phyloP scores from a whole-genome alignment of 2,797 vertebrate genomes.

The Tokudaia muenninki region DNA sequence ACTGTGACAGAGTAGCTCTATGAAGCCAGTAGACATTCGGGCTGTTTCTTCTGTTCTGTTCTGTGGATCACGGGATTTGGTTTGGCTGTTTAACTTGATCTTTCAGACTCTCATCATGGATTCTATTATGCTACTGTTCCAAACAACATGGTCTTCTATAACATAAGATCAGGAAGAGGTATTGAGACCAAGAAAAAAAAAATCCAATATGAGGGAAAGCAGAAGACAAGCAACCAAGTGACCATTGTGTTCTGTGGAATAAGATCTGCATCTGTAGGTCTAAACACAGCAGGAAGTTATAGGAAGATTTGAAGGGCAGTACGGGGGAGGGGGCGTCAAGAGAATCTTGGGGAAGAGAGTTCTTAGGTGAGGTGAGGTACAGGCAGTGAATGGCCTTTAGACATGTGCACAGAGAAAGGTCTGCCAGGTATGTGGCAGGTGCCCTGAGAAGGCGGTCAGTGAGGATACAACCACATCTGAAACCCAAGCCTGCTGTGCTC shows the following conservation, averaged over 20 bases:
- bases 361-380: background rate
- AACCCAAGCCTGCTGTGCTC: background rate
- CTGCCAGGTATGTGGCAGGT: background rate
- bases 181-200: background rate
- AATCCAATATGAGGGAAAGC: background rate
- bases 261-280: background rate
- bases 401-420: background rate
- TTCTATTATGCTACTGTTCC: background rate
- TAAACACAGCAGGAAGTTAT: background rate
- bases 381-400: background rate
- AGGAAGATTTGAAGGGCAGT: background rate
- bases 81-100: background rate
- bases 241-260: background rate
- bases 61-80: background rate
- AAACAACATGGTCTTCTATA: background rate
- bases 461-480: background rate
- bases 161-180: background rate
- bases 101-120: background rate
- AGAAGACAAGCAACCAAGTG: background rate
- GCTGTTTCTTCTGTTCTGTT: background rate
- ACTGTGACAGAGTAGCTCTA: background rate
- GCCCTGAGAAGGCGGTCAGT: background rate
- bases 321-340: background rate
- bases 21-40: background rate
- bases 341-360: background rate